Evolutionary conservation across 2,888 invertebrate species (phyloP).

Genomic region (Ectemnius lituratus): DNA sequence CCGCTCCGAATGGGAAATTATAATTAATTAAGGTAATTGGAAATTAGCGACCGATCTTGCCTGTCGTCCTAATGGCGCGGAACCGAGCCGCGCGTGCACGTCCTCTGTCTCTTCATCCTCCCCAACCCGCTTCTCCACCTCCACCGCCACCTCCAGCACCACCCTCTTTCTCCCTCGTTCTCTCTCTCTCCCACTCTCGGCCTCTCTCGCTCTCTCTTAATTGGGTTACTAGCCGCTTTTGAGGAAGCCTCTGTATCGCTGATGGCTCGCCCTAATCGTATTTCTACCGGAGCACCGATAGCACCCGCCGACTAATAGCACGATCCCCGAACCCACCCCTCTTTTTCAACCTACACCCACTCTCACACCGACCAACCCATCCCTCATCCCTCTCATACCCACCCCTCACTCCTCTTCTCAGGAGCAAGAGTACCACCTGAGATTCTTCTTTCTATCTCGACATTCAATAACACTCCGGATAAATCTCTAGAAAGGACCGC

Average conservation of each 20-base stretch:
- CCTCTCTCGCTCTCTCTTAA: too few species aligned
- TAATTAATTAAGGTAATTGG: slow-evolving; percentile 74
- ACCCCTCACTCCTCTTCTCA: too few species aligned
- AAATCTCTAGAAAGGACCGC: too few species aligned
- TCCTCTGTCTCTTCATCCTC: too few species aligned
- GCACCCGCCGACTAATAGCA: slow-evolving; percentile 71
- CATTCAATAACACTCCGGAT: too few species aligned
- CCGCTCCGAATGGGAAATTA: slow-evolving; percentile 72
- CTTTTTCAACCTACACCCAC: neutral
- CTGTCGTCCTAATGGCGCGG: slow-evolving; percentile 67
- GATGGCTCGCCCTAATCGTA: slow-evolving; percentile 74
- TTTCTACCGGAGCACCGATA: slow-evolving; percentile 72
- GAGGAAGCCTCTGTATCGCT: slow-evolving; percentile 75
- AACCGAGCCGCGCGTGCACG: slow-evolving; percentile 46
- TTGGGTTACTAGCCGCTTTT: slow-evolving; percentile 75
- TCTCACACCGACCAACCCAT: neutral
- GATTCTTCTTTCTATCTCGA: too few species aligned
- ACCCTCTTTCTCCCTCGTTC: too few species aligned
- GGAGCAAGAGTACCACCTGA: too few species aligned
- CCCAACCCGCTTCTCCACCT: too few species aligned
- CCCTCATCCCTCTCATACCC: too few species aligned
- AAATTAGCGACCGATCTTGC: slow-evolving; percentile 76
- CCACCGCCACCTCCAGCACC: too few species aligned
- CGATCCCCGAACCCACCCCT: slow-evolving; percentile 51
- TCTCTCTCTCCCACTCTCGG: slow-evolving; percentile 55